phyloP scores from a whole-genome alignment of 2,888 invertebrate species.

The Parnassius orleans region DNA sequence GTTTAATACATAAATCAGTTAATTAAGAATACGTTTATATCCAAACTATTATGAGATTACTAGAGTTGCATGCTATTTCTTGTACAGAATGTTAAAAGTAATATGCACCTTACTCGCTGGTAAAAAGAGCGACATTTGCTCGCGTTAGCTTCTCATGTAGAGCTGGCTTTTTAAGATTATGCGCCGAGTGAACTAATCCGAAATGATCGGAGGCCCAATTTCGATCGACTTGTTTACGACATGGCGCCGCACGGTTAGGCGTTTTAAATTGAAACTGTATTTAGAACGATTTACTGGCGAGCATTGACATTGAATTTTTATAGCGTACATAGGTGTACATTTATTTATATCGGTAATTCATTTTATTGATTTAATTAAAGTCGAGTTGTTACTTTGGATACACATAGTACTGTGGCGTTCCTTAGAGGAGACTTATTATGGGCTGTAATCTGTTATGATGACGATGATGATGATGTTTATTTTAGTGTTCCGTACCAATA shows the following conservation, averaged over 20 bases:
- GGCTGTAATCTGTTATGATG: too few species aligned
- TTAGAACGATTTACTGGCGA: neutral
- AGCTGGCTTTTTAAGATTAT: neutral
- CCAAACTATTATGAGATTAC: too few species aligned
- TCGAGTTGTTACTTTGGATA: neutral
- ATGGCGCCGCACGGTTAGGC: neutral
- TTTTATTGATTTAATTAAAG: neutral
- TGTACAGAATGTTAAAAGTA: too few species aligned
- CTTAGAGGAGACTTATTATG: too few species aligned
- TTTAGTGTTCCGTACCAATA: too few species aligned
- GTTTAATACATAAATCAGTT: too few species aligned
- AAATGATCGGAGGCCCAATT: conserved; percentile 1
- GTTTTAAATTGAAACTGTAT: conserved; percentile 3
- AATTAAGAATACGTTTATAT: too few species aligned
- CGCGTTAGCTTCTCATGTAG: neutral
- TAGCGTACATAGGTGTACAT: neutral
- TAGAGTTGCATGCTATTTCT: too few species aligned
- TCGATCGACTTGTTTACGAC: neutral
- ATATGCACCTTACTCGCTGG: too few species aligned
- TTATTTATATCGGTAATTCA: neutral
- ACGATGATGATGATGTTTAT: too few species aligned
- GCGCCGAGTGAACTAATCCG: neutral
- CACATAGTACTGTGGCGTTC: too few species aligned
- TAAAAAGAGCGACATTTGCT: too few species aligned
- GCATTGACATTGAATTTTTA: conserved; percentile 2